Conservation (phyloP, 2,888 invertebrate genomes). For the Eupelmus urozonus region DNA sequence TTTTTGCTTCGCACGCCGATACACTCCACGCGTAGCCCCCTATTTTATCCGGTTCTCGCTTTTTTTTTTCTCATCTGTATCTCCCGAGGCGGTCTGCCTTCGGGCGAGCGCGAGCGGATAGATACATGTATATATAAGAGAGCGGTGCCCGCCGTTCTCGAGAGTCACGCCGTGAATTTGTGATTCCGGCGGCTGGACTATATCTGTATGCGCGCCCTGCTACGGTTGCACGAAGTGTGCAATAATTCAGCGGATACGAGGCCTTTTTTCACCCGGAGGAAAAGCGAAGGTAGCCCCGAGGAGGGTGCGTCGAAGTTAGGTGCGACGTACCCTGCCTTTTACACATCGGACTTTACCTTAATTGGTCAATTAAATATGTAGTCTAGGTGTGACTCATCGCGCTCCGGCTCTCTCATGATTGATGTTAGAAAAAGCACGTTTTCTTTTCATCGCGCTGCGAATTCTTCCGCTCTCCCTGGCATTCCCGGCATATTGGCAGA, state of each 20-base stretch:
- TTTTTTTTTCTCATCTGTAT: not conserved
- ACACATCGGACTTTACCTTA: conserved; percentile 22
- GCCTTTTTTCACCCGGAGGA: no score
- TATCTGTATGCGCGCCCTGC: not conserved
- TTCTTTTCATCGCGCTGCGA: not conserved
- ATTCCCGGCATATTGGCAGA: not conserved
- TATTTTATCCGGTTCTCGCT: conserved; percentile 28
- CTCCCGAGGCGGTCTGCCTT: not conserved
- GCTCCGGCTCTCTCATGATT: no score
- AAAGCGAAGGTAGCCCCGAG: no score
- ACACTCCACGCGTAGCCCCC: not conserved
- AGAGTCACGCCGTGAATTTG: conserved; percentile 43
- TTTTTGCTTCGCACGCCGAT: conserved; percentile 20
- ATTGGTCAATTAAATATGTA: conserved; percentile 36
- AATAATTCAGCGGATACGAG: no score
- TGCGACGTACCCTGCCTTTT: no score
- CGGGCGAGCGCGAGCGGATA: no score
- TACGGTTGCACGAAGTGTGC: no score
- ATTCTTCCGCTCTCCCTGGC: not conserved
- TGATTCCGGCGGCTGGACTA: conserved; percentile 4
- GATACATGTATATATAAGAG: no score
- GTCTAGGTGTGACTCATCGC: conserved; percentile 42
- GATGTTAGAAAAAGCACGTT: conserved; percentile 9
- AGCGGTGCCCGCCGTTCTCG: conserved; percentile 35
- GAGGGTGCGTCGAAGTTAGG: no score